Base-by-base conservation (phyloP, 2,113 vertebrate species). In the Chrysemys picta region DNA sequence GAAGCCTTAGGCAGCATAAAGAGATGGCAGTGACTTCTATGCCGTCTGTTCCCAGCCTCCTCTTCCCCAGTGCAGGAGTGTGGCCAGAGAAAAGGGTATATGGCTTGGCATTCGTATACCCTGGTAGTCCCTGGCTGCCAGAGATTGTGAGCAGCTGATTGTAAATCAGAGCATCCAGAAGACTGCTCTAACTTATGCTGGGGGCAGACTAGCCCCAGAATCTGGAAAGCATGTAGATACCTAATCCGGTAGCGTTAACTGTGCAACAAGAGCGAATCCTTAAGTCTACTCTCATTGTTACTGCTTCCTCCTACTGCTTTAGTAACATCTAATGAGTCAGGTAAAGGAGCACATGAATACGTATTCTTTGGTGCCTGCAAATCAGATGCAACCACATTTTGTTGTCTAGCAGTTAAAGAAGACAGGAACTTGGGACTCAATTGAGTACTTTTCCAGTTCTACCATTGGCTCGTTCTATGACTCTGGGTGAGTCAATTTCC, bases 201-300 rank as follows among this genome's bases (percentile, higher is more conserved):
- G 56, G 76, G 1, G 19, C 2, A 3, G 21, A 19, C 52, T 31
- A 17, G 10, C 91, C 8, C 6, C 54, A 21, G 4, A 1, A 0
- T 2, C 17, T 69, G 47, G 24, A 47, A 11, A 31, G 22, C 12
- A 14, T 4, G 2, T 9, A 31, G 11, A 11, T 81, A 79, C 31
- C 1, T 5, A 31, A 80, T 25, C 13, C 47, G 29, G 80, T 59
- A 29, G 12, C 29, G 27, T 27, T 27, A 27, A 45, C 45, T 45
- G 45, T 45, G 45, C 45, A 45, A 45, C 45, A 45, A 45, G 45
- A 45, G 45, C 6, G 45, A 45, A 45, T 45, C 45, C 45, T 45
- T 45, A 38, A 90, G 84, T 1, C 17, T 10, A 47, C 16, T 8
- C 0, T 0, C 0, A 24, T 54, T 52, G 10, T 13, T 35, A 1